A percentile compares a stretch with the other conserved stretches of the same genome.
These are phyloP conservation scores for Chymomyza fuscimana DNA, from an alignment of 2,888 invertebrate species.

Conservation along the genomic window DNA sequence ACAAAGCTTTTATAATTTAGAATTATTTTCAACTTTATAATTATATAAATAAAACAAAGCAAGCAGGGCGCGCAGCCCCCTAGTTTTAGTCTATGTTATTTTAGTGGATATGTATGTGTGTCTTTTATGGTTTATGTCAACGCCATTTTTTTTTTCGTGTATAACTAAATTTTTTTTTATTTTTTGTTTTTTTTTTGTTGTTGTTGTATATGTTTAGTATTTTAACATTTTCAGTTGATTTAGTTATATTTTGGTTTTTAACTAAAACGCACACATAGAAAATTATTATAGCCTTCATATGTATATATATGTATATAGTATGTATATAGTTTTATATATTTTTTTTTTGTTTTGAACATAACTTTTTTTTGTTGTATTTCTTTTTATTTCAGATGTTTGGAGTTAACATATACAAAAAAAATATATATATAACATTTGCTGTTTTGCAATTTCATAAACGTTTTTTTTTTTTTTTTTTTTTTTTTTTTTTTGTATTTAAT, in stretches of 20 bases:
- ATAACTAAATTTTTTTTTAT: background rate
- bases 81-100: background rate
- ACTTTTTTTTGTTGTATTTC: conserved; percentile 5
- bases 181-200: background rate
- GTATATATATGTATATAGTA: background rate
- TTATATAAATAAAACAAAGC: background rate
- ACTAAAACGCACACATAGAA: conserved; percentile 2
- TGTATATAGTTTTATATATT: background rate
- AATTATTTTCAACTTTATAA: too few relatives aligned
- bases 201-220: background rate
- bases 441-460: background rate
- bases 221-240: background rate
- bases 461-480: background rate
- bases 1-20: too few relatives aligned
- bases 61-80: background rate
- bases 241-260: background rate
- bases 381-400: background rate
- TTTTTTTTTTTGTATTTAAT: background rate
- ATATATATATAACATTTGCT: background rate
- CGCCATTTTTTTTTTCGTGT: conserved; percentile 1
- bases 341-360: conserved; percentile 15
- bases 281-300: conserved; percentile 1
- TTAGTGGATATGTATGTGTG: conserved; percentile 6
- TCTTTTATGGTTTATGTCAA: background rate
- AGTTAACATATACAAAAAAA: background rate